Conservation (phyloP, 2,888 invertebrate species). For the Catocala nupta region DNA sequence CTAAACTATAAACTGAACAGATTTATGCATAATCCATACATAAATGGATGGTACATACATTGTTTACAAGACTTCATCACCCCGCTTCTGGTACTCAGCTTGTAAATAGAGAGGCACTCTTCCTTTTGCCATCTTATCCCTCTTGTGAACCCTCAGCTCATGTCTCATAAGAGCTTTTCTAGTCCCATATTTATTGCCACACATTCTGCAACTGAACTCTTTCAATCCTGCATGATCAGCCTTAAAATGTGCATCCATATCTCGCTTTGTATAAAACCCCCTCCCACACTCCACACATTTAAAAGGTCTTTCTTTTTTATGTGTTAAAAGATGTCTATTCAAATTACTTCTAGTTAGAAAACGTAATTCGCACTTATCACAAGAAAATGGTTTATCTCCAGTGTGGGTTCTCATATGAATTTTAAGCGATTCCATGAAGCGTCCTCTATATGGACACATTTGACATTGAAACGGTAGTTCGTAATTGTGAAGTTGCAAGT, state of each 20-base stretch:
- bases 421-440: constrained; percentile 67
- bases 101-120: constrained; percentile 74
- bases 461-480: constrained; percentile 69
- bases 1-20: no score
- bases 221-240: constrained; percentile 70
- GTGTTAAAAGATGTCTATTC: constrained; percentile 70
- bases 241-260: constrained; percentile 68
- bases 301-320: constrained; percentile 64
- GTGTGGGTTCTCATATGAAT: constrained; percentile 71
- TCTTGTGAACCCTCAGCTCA: constrained; percentile 71
- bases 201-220: constrained; percentile 65
- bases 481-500: constrained; percentile 63
- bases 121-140: constrained; percentile 71
- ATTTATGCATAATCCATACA: no score
- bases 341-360: constrained; percentile 73
- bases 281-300: constrained; percentile 69
- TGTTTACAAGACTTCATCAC: constrained; percentile 7
- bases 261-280: constrained; percentile 66
- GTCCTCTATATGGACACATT: constrained; percentile 68
- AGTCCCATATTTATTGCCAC: constrained; percentile 71
- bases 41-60: not conserved
- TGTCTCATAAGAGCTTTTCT: constrained; percentile 72
- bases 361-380: constrained; percentile 65
- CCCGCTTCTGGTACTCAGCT: constrained; percentile 56
- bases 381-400: constrained; percentile 69